Percentiles rank a stretch among this genome's conserved stretches.
phyloP scores from a whole-genome alignment of 2,113 vertebrate species.

The Poecilia latipinna region DNA sequence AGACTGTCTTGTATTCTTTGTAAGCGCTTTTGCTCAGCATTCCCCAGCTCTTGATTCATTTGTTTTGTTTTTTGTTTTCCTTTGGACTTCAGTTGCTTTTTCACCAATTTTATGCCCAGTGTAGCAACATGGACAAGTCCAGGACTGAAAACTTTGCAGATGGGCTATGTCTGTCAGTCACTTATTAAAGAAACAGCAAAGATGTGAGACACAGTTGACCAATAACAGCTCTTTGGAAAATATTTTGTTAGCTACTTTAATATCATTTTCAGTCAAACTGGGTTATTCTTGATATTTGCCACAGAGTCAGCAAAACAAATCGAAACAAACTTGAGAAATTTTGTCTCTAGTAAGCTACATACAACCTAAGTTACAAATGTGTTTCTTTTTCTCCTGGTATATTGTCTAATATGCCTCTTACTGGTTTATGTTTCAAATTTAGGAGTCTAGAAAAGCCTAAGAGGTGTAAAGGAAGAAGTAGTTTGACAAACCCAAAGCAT shows the following conservation, averaged over 20 bases:
- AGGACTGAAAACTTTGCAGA: not conserved
- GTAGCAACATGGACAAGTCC: not conserved
- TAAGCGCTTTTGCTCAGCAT: not conserved
- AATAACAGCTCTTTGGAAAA: not conserved
- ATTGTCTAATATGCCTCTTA: not conserved
- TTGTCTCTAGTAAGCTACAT: too few relatives aligned
- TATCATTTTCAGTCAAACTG: too few relatives aligned
- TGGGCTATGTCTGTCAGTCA: not conserved
- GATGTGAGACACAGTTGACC: not conserved
- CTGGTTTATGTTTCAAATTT: not conserved
- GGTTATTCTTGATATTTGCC: too few relatives aligned
- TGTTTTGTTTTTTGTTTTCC: not conserved
- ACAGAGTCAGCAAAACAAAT: too few relatives aligned
- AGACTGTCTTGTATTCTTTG: not conserved
- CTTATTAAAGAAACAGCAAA: not conserved
- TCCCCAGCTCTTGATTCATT: not conserved
- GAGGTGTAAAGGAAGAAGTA: too few relatives aligned
- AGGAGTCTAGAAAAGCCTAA: not conserved
- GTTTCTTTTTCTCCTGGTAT: not conserved
- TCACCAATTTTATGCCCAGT: not conserved
- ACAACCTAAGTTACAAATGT: not conserved
- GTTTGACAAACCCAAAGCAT: not conserved
- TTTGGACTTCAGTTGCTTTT: not conserved
- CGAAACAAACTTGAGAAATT: too few relatives aligned
- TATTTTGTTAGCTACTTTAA: too few relatives aligned